phyloP scores from a whole-genome alignment of 2,113 vertebrate genomes.

The Catharus fuscescens region DNA sequence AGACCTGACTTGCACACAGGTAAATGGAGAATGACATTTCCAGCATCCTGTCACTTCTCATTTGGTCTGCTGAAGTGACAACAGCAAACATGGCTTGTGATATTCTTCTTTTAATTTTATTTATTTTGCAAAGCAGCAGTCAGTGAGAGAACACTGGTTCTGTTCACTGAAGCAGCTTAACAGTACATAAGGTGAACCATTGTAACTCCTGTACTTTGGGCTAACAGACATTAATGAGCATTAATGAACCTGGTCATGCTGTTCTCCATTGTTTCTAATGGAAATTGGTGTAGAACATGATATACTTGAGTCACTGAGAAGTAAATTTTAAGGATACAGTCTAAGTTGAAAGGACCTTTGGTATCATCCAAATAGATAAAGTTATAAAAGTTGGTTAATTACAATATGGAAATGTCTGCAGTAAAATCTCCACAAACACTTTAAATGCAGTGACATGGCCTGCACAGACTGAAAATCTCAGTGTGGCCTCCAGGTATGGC shows the following conservation, averaged over 20 bases:
- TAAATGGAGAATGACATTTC: not conserved
- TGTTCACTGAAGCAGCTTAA: not conserved
- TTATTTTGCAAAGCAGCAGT: not conserved
- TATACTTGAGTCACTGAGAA: not conserved
- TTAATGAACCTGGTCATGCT: not conserved
- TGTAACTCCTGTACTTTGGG: not conserved
- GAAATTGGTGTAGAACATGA: not conserved
- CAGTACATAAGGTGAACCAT: not conserved
- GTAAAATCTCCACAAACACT: not conserved
- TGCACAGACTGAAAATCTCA: not conserved
- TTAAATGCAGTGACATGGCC: not conserved
- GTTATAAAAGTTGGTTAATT: not conserved
- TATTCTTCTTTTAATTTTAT: not conserved
- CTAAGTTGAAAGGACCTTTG: not conserved
- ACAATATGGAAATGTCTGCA: not conserved
- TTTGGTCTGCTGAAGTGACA: not conserved
- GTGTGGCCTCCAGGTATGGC: not conserved
- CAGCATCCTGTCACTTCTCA: not conserved
- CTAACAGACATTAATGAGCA: not conserved
- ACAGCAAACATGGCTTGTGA: not conserved
- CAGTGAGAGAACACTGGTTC: not conserved
- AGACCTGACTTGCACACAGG: not conserved
- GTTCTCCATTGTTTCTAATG: not conserved
- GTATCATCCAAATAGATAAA: not conserved
- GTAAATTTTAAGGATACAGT: not conserved